Conservation (phyloP, 2,888 invertebrate species). For the Apocheima hispidaria region DNA sequence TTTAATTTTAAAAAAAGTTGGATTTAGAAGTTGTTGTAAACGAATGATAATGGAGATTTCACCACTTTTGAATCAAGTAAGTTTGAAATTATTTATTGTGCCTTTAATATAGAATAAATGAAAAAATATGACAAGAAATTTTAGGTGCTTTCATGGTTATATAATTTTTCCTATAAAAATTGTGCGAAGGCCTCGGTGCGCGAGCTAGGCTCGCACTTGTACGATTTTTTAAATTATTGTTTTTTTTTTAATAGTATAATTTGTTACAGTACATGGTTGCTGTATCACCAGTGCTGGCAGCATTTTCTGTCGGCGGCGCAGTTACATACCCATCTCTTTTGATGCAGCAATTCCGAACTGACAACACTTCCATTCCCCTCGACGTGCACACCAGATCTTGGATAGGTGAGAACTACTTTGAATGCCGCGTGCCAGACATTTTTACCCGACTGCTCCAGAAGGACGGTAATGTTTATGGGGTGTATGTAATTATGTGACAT, state of each 20-base stretch:
- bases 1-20: background rate
- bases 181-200: no score
- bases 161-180: no score
- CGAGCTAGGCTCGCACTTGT: no score
- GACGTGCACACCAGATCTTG: slow-evolving; percentile 28
- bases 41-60: slow-evolving; percentile 3
- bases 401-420: slow-evolving; percentile 23
- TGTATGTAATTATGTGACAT: no score
- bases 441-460: no score
- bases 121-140: background rate
- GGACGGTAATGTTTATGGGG: no score
- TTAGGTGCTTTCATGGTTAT: no score
- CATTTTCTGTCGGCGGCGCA: slow-evolving; percentile 28
- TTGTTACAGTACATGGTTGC: slow-evolving; percentile 17
- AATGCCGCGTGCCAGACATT: no score
- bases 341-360: slow-evolving; percentile 18
- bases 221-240: background rate
- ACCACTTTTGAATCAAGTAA: slow-evolving; percentile 13
- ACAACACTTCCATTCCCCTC: slow-evolving; percentile 19
- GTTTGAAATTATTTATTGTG: no score
- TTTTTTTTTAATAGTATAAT: background rate
- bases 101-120: no score
- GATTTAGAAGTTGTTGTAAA: background rate
- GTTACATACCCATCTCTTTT: slow-evolving; percentile 23
- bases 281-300: slow-evolving; percentile 28